Percentiles rank a stretch among this genome's conserved stretches.
These are phyloP conservation scores for Tragelaphus imberbis DNA, from an alignment of 2,113 vertebrate genomes.

Conservation along the genomic window DNA sequence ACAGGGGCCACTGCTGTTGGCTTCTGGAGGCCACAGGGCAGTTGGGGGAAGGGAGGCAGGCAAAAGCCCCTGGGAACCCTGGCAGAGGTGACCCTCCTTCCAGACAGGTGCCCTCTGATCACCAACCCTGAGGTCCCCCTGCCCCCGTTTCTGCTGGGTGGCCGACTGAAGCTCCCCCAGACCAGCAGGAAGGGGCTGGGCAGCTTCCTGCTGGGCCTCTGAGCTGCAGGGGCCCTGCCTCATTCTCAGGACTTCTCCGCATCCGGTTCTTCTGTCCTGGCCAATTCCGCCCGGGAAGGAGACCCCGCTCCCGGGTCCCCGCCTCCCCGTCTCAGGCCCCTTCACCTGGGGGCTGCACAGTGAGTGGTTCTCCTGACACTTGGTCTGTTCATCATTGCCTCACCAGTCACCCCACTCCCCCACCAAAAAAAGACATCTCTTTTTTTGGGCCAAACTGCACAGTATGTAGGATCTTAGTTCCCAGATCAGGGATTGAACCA, in stretches of 20 bases:
- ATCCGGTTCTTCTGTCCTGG: not conserved
- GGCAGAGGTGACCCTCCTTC: not conserved
- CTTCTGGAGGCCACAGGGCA: not conserved
- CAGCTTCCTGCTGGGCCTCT: not conserved
- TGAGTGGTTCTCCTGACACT: not conserved
- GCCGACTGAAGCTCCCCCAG: not conserved
- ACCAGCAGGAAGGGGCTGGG: rapidly evolving
- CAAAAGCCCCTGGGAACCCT: rapidly evolving
- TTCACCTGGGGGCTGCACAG: not conserved
- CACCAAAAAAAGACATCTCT: not conserved
- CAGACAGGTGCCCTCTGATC: not conserved
- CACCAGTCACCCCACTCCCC: not conserved
- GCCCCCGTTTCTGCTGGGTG: rapidly evolving
- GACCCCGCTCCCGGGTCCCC: not conserved
- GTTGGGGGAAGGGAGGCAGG: rapidly evolving
- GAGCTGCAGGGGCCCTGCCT: not conserved
- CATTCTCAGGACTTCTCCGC: not conserved
- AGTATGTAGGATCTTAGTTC: not conserved
- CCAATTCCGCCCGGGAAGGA: not conserved
- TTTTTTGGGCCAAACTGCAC: not conserved
- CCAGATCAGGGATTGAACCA: not conserved
- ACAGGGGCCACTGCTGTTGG: rapidly evolving
- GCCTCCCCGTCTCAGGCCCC: not conserved
- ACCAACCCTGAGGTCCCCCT: not conserved
- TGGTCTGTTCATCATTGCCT: rapidly evolving